Conservation (phyloP, 2,888 invertebrate genomes). For the Mythimna vitellina region DNA sequence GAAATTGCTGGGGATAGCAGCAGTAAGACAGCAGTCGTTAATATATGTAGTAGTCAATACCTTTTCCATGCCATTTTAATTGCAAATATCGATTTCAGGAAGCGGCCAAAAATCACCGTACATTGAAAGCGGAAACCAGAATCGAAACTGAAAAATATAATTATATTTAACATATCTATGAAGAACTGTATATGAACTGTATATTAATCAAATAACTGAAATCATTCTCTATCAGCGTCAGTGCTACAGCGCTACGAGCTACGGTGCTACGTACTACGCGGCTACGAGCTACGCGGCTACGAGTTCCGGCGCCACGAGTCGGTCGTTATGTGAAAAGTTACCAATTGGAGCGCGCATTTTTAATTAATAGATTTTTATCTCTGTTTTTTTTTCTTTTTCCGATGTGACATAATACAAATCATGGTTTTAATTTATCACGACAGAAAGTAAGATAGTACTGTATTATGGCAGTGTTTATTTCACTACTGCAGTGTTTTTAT, state of each 20-base stretch:
- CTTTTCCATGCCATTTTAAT: neutral
- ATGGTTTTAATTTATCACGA: neutral
- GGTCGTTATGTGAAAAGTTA: constrained; percentile 54
- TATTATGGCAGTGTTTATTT: neutral
- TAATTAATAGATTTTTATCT: constrained; percentile 64
- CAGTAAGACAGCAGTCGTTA: no score
- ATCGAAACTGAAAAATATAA: neutral
- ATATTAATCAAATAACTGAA: constrained; percentile 50
- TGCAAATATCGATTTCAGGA: neutral
- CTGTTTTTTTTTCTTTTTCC: constrained; percentile 22
- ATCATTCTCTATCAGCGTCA: constrained; percentile 55
- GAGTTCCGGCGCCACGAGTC: constrained; percentile 43
- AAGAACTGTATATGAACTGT: constrained; percentile 2
- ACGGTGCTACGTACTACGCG: neutral
- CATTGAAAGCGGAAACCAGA: neutral
- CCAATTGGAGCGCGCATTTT: constrained; percentile 66
- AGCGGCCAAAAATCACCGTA: neutral
- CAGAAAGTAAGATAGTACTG: neutral
- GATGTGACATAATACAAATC: constrained; percentile 21
- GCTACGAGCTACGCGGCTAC: constrained; percentile 26
- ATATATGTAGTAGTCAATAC: neutral
- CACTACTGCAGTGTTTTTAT: no score
- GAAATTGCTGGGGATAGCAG: no score
- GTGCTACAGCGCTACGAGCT: constrained; percentile 29
- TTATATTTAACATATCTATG: constrained; percentile 6